Conservation (phyloP, 2,888 invertebrate species). For the Hirtodrosophila confusa region DNA sequence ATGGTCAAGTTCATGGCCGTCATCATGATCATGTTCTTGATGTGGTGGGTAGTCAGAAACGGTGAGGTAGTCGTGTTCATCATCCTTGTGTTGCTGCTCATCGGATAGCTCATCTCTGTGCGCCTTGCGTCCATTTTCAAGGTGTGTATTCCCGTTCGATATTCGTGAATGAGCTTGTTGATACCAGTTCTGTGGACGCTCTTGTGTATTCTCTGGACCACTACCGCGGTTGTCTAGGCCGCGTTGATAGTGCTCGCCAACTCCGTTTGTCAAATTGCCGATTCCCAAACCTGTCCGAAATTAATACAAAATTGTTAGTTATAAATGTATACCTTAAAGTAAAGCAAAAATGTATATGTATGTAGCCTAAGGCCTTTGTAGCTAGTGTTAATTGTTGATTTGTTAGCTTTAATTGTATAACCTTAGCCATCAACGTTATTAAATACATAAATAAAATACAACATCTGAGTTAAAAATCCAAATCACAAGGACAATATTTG, state of each 20-base stretch:
- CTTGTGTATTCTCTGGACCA: conserved; percentile 40
- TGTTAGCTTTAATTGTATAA: too few relatives aligned
- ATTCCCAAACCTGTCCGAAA: conserved; percentile 44
- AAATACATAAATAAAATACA: too few relatives aligned
- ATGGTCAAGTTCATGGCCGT: conserved; percentile 19
- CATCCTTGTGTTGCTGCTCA: conserved; percentile 57
- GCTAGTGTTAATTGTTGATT: too few relatives aligned
- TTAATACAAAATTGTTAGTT: not conserved
- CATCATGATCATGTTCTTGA: conserved; percentile 37
- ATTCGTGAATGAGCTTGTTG: conserved; percentile 39
- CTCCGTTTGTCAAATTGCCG: conserved; percentile 46
- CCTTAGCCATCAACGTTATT: too few relatives aligned
- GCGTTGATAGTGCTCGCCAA: conserved; percentile 36
- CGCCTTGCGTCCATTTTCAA: conserved; percentile 23
- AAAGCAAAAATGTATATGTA: too few relatives aligned
- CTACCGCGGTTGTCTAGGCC: conserved; percentile 29
- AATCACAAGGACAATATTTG: too few relatives aligned
- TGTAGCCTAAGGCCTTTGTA: too few relatives aligned
- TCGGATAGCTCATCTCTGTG: conserved; percentile 62
- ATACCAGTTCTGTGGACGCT: conserved; percentile 56
- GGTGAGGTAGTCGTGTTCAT: conserved; percentile 64
- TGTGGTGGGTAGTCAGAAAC: conserved; percentile 79
- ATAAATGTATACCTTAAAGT: not conserved
- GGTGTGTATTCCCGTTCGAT: conserved; percentile 17
- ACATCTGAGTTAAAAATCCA: too few relatives aligned